Conservation (phyloP, 2,888 invertebrate genomes). For the Apantesis nais region DNA sequence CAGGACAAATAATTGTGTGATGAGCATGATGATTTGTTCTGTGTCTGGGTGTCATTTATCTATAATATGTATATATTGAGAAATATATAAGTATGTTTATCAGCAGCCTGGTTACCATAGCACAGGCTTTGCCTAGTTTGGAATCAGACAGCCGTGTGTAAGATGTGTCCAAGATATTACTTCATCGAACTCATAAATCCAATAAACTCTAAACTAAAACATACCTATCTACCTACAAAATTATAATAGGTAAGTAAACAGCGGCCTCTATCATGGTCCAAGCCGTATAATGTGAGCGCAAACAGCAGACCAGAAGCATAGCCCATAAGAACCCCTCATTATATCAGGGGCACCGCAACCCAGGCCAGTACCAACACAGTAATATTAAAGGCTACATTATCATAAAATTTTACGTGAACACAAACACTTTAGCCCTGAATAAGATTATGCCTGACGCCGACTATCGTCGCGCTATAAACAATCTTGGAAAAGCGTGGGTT, state of each 20-base stretch:
- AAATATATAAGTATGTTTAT: too few relatives aligned
- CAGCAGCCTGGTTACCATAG: too few relatives aligned
- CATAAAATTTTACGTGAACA: slow-evolving; percentile 48
- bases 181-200: neutral
- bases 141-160: too few relatives aligned
- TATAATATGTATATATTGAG: too few relatives aligned
- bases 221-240: neutral
- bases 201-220: neutral
- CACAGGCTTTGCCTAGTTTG: too few relatives aligned
- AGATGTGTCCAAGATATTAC: neutral
- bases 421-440: slow-evolving; percentile 46
- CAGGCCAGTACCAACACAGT: slow-evolving; percentile 34
- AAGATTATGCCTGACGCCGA: slow-evolving; percentile 34
- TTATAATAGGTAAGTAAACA: slow-evolving; percentile 1
- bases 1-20: too few relatives aligned
- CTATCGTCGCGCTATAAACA: slow-evolving; percentile 22
- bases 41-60: too few relatives aligned
- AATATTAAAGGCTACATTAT: slow-evolving; percentile 34
- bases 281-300: slow-evolving; percentile 28
- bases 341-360: slow-evolving; percentile 26
- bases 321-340: slow-evolving; percentile 32
- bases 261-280: slow-evolving; percentile 1
- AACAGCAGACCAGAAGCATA: slow-evolving; percentile 29
- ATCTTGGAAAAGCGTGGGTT: slow-evolving; percentile 11
- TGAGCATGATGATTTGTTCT: too few relatives aligned